A percentile compares a stretch with the other conserved stretches of the same genome.
phyloP scores from a whole-genome alignment of 1,140 invertebrate genomes.

The Cephus cinctus region DNA sequence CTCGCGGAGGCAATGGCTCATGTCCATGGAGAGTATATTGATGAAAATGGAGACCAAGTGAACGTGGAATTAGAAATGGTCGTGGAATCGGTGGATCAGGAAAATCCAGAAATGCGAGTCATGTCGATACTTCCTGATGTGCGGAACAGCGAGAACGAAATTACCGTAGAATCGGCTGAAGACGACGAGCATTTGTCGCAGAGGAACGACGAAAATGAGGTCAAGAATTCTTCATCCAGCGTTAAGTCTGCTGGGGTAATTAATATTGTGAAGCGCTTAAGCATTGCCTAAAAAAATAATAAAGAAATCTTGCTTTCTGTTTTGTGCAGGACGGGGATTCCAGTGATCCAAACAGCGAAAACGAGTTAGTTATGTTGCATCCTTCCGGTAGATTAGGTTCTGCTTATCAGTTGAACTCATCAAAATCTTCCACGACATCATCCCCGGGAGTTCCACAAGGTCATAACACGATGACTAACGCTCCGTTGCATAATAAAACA shows the following conservation, averaged over 20 bases:
- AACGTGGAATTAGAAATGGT: slow-evolving; percentile 40
- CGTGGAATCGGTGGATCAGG: slow-evolving; percentile 30
- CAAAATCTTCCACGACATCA: slow-evolving; percentile 1
- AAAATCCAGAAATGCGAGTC: slow-evolving; percentile 15
- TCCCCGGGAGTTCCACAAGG: background rate
- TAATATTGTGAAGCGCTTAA: too few species aligned
- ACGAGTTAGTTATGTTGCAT: too few species aligned
- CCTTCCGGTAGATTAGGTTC: too few species aligned
- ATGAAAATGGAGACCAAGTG: slow-evolving; percentile 24
- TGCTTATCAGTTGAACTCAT: slow-evolving; percentile 22
- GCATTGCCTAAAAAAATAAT: too few species aligned
- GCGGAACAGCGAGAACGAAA: slow-evolving; percentile 11
- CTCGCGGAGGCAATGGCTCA: slow-evolving; percentile 44
- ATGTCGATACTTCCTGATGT: slow-evolving; percentile 9
- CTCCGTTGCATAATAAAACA: slow-evolving; percentile 25
- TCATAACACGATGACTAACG: too few species aligned
- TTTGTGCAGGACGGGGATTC: too few species aligned
- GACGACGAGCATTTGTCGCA: slow-evolving; percentile 7
- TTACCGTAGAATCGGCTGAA: slow-evolving; percentile 16
- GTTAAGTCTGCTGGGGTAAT: background rate
- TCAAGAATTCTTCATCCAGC: background rate
- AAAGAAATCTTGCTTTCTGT: too few species aligned
- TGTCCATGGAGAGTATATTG: slow-evolving; percentile 39
- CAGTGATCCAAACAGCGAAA: too few species aligned
- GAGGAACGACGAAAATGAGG: background rate